Conservation (phyloP, 2,113 vertebrate genomes). For the Cebidichthys violaceus region DNA sequence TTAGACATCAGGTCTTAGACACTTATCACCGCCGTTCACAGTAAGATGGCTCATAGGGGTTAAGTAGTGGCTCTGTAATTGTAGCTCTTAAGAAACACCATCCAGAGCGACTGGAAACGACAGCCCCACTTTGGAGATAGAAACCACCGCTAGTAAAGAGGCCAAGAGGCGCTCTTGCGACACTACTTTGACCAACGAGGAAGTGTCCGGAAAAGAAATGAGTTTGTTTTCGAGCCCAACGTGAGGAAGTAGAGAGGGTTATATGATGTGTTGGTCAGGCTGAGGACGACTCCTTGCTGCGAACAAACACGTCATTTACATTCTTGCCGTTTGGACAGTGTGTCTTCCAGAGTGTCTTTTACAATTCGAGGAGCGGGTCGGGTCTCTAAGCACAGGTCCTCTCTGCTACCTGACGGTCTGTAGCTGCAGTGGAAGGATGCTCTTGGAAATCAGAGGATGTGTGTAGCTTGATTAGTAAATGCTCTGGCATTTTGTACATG, state of each 20-base stretch:
- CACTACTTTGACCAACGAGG: slow-evolving; percentile 12
- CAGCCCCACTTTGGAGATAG: not conserved
- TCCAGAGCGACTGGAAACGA: not conserved
- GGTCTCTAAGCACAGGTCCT: slow-evolving; percentile 31
- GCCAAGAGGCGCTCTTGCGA: not conserved
- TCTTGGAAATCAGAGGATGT: not conserved
- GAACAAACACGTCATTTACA: slow-evolving; percentile 56
- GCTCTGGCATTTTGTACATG: not conserved
- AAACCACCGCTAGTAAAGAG: not conserved
- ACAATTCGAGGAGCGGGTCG: slow-evolving; percentile 45
- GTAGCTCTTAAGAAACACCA: not conserved
- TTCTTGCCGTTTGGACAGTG: slow-evolving; percentile 53
- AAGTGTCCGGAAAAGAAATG: slow-evolving; percentile 5
- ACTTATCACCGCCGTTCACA: slow-evolving; percentile 49
- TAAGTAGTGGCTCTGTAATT: slow-evolving; percentile 33
- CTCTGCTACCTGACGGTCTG: not conserved
- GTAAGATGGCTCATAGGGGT: slow-evolving; percentile 19
- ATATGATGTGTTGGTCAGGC: slow-evolving; percentile 9
- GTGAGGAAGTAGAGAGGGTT: not conserved
- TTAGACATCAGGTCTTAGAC: slow-evolving; percentile 60
- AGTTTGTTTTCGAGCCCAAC: not conserved
- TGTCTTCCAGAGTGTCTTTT: slow-evolving; percentile 32
- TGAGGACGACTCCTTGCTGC: slow-evolving; percentile 8
- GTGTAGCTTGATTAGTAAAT: not conserved
- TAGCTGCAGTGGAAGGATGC: not conserved